Evolutionary conservation across 2,797 vertebrate species (phyloP), one percentile per base, ranked within the genome.

Genomic region (Alcedo atthis): DNA sequence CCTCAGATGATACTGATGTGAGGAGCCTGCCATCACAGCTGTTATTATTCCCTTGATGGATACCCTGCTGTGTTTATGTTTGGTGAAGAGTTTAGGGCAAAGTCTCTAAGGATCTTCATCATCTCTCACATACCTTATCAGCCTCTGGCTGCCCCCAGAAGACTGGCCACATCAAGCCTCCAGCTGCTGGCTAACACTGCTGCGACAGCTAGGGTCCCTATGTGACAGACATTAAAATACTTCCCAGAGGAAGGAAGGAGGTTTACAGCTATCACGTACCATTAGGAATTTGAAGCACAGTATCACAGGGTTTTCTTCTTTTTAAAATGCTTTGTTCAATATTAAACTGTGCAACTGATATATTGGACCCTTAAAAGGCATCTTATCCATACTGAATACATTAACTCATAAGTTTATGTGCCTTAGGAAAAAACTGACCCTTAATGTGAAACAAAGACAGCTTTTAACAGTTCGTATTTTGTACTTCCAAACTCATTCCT

Each of bases 121-220:
- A 33, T 10, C n/a, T 9, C 16, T 33, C 42, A 42, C 32, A 61
- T 3, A 22, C 22, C 14, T 2, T 0, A 1, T 18, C 49, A 66
- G 43, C 12, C 33, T 62, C 8, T 0, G 1, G 35, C 40, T 19
- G 3, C 9, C 32, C 33, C 28, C 10, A 59, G 21, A 64, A 37
- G 25, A 19, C 40, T 12, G 40, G 35, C 28, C 48, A 67, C 30
- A 37, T 6, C 5, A 4, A 66, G 25, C 8, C 35, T 81, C 13
- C 7, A 19, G 26, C 43, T 30, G 25, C 43, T n/a, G 15, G 28
- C 28, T n/a, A 71, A 24, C 21, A 28, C 32, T 21, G 16, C 24
- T 26, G 19, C 19, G 46, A 35, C 12, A 69, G 64, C 22, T 25
- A 66, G 17, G 11, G 14, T 37, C 43, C 33, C 25, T 6, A 5